phyloP scores from a whole-genome alignment of 2,888 invertebrate species.

The Caenorhabditis becei region DNA sequence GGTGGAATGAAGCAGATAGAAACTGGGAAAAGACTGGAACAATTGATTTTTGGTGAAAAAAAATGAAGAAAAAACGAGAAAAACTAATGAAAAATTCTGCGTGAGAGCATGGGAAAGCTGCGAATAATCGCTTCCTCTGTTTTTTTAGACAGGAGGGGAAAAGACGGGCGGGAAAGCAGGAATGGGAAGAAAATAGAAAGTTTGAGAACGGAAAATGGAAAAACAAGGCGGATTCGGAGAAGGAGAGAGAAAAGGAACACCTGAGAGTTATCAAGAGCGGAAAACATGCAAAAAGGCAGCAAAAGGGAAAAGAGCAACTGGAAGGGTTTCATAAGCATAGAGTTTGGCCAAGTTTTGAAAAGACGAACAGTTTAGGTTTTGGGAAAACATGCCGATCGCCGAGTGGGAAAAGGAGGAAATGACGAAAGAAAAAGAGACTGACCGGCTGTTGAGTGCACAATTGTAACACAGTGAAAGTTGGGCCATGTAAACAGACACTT shows the following conservation, averaged over 20 bases:
- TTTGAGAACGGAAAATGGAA: slow-evolving; percentile 7
- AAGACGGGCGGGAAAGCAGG: slow-evolving; percentile 3
- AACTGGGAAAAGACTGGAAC: background rate
- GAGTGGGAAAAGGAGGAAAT: background rate
- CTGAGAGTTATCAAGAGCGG: background rate
- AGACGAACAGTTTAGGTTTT: no score
- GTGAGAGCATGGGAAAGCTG: slow-evolving; percentile 16
- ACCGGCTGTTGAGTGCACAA: slow-evolving; percentile 8
- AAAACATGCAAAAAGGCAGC: background rate
- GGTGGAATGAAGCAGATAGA: background rate
- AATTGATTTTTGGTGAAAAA: background rate
- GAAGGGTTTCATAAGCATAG: no score
- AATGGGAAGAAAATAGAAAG: slow-evolving; percentile 1
- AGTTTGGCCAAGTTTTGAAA: no score
- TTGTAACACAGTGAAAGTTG: slow-evolving; percentile 22
- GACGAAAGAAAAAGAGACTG: slow-evolving; percentile 5
- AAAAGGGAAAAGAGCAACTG: no score
- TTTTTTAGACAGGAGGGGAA: background rate
- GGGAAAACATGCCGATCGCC: background rate
- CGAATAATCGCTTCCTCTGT: slow-evolving; percentile 6
- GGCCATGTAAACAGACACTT: slow-evolving; percentile 3
- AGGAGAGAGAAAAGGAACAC: slow-evolving; percentile 1
- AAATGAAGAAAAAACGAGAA: slow-evolving; percentile 4
- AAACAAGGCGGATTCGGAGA: slow-evolving; percentile 5
- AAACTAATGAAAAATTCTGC: slow-evolving; percentile 36